Base-by-base conservation (phyloP, 2,797 vertebrate genomes). In the Acipenser ruthenus region DNA sequence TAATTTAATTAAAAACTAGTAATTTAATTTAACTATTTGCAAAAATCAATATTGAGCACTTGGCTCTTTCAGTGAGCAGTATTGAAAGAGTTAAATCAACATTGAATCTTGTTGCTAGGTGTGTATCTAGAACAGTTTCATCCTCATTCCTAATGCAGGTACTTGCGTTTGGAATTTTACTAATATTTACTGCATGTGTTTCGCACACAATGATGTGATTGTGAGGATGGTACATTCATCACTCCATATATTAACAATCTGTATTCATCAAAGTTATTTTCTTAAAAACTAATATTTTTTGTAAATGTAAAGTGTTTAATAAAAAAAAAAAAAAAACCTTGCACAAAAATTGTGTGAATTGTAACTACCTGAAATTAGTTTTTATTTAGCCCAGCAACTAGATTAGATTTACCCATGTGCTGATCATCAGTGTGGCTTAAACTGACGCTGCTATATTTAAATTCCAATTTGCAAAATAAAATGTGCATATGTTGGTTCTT, bases 151-250 rank as follows among this genome's bases (percentile, higher is more conserved):
- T 37, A 37, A 37, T 37, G 37, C 37, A 37, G 37, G 37, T 37
- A 37, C 37, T 37, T 37, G 4, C 4, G 37, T 37, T 37, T 37
- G 37, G 37, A 37, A 37, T 37, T 37, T 37, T 37, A 37, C 5
- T 37, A 37, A 37, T 37, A 37, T 37, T 37, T 37, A 37, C 3
- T 37, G 37, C 37, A 37, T 37, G 37, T 37, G 5, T 4, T 37
- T 37, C 84, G 83, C 74, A 72, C 68, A 69, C 76, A 70, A 84
- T 86, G 80, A 86, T 83, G 83, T 88, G 81, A 90, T 82, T 68
- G 62, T 77, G 77, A 67, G 50, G 48, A 77, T 81, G 83, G 1
- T 37, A 37, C 85, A 82, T 71, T 73, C 80, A 80, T 67, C 70
- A 65, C 79, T 83, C 79, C 80, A 81, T 83, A 80, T 81, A 84